Evolutionary conservation across 2,797 vertebrate species (phyloP), one percentile per base, ranked within the genome.

Genomic region (Acanthopagrus latus): DNA sequence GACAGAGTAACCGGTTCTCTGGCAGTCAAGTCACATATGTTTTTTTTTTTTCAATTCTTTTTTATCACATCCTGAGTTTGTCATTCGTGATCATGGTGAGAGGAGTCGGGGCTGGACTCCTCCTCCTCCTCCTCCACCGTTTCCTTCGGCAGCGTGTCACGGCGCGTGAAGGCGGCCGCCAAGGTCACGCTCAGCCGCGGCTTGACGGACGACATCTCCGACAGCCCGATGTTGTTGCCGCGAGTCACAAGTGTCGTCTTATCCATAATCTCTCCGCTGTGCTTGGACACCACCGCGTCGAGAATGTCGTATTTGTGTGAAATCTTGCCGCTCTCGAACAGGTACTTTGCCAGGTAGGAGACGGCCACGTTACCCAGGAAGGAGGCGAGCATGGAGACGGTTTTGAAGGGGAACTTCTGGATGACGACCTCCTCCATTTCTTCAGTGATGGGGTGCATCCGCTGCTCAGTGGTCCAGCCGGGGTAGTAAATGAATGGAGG

Each of bases 191-290:
- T 98, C 76, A 97, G 95, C 14, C 97, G 95, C 4, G 97, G 97
- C 60, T 97, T 97, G 81, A 98, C 97, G 0, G 97, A 95, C 23
- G 95, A 96, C 81, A 99, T 95, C 94, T 99, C 98, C 0, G 97
- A 96, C 86, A 99, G 88, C 67, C 90, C 94, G 56, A 97, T 97
- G 88, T 98, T 97, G 92, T 99, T 99, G 92, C 97, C 95, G 54
- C 95, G 96, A 91, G 96, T 96, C 81, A 99, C 97, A 74, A 99
- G 96, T 33, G 97, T 97, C 0, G 98, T 97, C 94, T 97, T 99
- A 93, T 99, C 98, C 97, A 99, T 99, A 78, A 97, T 97, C 92
- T 99, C 98, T 13, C 95, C 96, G 51, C 97, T 99, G 94, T 99
- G 94, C 84, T 95, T 97, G 76, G 98, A 96, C 78, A 99, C 96